Evolutionary conservation across 2,888 invertebrate genomes (phyloP).

Genomic region (Plebejus melissa): DNA sequence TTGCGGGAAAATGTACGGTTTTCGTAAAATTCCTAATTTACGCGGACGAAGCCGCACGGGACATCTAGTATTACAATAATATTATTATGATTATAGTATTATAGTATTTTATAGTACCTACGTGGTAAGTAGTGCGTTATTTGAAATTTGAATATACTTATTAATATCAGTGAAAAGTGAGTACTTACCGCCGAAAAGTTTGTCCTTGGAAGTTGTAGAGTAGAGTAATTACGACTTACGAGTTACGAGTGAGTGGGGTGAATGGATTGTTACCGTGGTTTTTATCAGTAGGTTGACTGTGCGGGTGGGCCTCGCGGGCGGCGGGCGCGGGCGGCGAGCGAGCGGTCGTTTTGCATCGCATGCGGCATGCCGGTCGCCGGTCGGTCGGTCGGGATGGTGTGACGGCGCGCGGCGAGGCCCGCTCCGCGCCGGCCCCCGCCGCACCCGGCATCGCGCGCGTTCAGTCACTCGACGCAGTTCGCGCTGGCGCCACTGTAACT

Average conservation of each 20-base stretch:
- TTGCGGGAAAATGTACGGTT: no score
- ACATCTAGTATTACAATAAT: no score
- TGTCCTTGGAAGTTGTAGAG: conserved; percentile 39
- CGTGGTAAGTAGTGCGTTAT: not conserved
- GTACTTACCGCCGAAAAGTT: conserved; percentile 27
- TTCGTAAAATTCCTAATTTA: no score
- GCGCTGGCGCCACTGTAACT: conserved; percentile 61
- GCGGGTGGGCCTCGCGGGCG: conserved; percentile 44
- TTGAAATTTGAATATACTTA: not conserved
- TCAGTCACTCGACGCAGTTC: conserved; percentile 76
- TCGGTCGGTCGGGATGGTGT: conserved; percentile 44
- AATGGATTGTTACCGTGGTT: conserved; percentile 46
- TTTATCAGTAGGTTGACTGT: conserved; percentile 41
- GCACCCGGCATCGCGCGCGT: conserved; percentile 44
- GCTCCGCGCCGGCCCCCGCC: conserved; percentile 52
- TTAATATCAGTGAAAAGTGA: not conserved
- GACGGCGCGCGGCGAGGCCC: conserved; percentile 53
- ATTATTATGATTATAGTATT: no score
- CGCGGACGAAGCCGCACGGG: no score
- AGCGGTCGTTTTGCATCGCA: conserved; percentile 57
- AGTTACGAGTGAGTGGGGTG: conserved; percentile 40
- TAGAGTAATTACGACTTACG: conserved; percentile 37
- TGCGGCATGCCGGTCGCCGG: conserved; percentile 28
- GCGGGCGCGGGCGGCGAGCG: conserved; percentile 42
- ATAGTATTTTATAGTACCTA: no score